phyloP scores from a whole-genome alignment of 2,888 invertebrate species.

The Drosophila borealis region DNA sequence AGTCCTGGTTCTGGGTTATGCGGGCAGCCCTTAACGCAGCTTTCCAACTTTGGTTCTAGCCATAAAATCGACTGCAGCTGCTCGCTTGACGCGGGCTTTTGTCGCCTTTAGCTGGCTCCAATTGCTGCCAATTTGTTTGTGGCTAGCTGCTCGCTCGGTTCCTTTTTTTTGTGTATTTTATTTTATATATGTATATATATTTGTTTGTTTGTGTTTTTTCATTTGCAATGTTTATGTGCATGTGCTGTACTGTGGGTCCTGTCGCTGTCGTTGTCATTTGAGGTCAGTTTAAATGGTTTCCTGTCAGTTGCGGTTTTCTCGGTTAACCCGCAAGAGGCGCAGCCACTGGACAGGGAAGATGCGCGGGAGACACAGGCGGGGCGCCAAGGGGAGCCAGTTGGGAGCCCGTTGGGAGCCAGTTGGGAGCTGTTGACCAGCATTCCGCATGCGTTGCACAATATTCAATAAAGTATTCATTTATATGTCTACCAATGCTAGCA shows the following conservation, averaged over 20 bases:
- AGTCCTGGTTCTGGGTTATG: constrained; percentile 7
- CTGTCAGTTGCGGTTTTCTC: constrained; percentile 76
- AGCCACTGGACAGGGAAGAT: constrained; percentile 4
- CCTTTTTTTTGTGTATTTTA: constrained; percentile 26
- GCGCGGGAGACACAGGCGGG: constrained; percentile 1
- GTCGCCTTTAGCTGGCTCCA: constrained; percentile 74
- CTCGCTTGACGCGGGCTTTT: constrained; percentile 56
- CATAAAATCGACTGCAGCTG: constrained; percentile 43
- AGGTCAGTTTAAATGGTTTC: constrained; percentile 82
- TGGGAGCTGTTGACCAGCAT: constrained; percentile 32
- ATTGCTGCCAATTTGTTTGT: constrained; percentile 80
- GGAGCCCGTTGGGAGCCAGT: constrained; percentile 8
- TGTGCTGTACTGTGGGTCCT: constrained; percentile 38
- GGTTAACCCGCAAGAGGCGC: constrained; percentile 62
- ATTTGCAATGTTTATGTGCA: constrained; percentile 22
- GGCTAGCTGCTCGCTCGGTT: constrained; percentile 59
- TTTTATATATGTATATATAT: constrained; percentile 20
- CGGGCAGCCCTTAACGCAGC: constrained; percentile 15
- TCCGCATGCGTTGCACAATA: constrained; percentile 64
- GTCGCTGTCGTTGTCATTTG: constrained; percentile 77
- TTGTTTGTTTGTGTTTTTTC: constrained; percentile 31
- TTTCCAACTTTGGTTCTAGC: neutral
- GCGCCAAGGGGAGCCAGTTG: constrained; percentile 10
- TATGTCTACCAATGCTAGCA: constrained; percentile 46
- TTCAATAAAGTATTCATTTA: constrained; percentile 77